Evolutionary conservation across 2,888 invertebrate genomes (phyloP).

Genomic region (Melipona bicolor): DNA sequence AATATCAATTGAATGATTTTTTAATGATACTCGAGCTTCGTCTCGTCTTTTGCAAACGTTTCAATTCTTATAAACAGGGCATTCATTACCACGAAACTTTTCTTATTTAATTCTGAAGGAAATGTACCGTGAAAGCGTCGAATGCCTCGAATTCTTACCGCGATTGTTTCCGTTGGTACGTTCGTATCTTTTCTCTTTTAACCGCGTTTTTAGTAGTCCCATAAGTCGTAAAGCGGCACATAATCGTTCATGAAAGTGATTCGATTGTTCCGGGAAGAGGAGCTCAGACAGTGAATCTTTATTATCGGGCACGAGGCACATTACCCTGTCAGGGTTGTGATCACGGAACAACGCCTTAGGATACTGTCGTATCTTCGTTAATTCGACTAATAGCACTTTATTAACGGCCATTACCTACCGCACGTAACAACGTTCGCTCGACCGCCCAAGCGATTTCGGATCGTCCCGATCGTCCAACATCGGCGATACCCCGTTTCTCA

Average conservation of each 20-base stretch:
- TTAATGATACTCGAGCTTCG: no score
- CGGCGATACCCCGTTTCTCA: background rate
- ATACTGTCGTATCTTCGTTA: constrained; percentile 40
- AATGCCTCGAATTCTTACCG: background rate
- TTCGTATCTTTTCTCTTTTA: background rate
- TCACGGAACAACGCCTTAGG: constrained; percentile 37
- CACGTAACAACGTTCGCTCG: background rate
- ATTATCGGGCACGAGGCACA: constrained; percentile 29
- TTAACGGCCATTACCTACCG: constrained; percentile 39
- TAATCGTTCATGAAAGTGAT: constrained; percentile 14
- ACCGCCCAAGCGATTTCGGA: background rate
- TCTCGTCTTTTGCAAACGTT: background rate
- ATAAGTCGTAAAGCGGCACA: background rate
- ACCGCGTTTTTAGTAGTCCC: background rate
- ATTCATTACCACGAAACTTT: background rate
- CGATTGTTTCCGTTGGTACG: background rate
- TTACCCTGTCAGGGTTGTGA: constrained; percentile 19
- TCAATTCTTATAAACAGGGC: background rate
- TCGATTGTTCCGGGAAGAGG: constrained; percentile 21
- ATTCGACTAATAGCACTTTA: constrained; percentile 52
- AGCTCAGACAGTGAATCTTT: constrained; percentile 27
- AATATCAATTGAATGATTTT: background rate
- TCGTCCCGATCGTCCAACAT: background rate
- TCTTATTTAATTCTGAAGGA: background rate
- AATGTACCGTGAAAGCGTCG: background rate